A percentile compares a stretch with the other conserved stretches of the same genome.
These are phyloP conservation scores for Gallirallus australis DNA, from an alignment of 2,797 vertebrate genomes.

Conservation along the genomic window DNA sequence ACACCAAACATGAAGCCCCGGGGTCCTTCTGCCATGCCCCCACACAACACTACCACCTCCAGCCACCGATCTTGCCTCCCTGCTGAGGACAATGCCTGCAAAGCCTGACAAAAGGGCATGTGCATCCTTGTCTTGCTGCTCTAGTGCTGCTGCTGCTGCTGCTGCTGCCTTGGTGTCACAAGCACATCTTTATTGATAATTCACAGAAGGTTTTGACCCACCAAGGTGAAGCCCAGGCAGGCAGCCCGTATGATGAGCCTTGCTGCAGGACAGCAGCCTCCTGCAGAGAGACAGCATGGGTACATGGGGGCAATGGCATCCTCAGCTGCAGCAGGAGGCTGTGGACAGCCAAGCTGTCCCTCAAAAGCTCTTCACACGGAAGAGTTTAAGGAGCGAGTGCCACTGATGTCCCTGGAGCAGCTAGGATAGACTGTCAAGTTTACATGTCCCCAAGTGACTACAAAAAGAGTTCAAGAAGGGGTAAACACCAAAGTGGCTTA, in stretches of 20 bases:
- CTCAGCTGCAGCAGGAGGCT: background rate
- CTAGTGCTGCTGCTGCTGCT: fast-evolving
- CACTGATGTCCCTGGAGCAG: background rate
- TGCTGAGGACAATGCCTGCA: fast-evolving
- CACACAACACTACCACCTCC: background rate
- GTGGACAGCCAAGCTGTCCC: background rate
- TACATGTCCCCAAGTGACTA: background rate
- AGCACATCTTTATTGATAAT: background rate
- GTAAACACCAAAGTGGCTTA: background rate
- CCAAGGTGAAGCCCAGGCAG: background rate
- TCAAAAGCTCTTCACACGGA: background rate
- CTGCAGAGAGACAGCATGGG: background rate
- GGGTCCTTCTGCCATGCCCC: background rate
- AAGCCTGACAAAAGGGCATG: fast-evolving
- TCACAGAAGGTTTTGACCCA: background rate
- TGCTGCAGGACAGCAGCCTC: background rate
- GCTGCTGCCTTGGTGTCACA: background rate
- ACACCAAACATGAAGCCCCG: background rate
- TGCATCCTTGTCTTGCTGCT: background rate
- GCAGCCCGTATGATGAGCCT: background rate
- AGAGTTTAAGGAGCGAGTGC: fast-evolving
- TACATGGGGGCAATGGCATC: background rate
- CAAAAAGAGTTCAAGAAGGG: background rate
- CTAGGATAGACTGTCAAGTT: background rate
- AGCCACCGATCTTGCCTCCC: background rate